These are phyloP conservation scores for Arizona elegans DNA, from an alignment of 2,113 vertebrate species.

Conservation along the genomic window DNA sequence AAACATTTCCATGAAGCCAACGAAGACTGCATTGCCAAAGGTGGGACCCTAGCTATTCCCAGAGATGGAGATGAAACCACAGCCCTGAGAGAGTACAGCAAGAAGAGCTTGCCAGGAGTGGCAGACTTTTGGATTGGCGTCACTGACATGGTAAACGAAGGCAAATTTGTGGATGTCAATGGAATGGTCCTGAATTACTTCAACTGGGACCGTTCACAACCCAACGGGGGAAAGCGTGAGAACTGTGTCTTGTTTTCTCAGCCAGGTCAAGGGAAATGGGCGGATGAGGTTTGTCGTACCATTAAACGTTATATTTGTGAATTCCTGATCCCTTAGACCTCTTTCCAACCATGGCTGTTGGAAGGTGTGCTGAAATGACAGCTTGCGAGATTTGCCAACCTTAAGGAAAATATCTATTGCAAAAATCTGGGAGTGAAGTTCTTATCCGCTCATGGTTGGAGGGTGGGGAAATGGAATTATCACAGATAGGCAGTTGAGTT, in stretches of 20 bases:
- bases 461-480: neutral
- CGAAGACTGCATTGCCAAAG: slow-evolving; percentile 93
- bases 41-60: slow-evolving; percentile 87
- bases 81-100: slow-evolving; percentile 82
- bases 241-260: slow-evolving; percentile 88
- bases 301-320: slow-evolving; percentile 93
- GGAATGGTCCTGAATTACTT: slow-evolving; percentile 81
- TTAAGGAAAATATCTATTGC: neutral
- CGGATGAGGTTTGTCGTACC: slow-evolving; percentile 84
- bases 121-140: slow-evolving; percentile 93
- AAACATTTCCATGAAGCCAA: slow-evolving; percentile 94
- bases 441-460: neutral
- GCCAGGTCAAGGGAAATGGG: slow-evolving; percentile 88
- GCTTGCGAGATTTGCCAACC: neutral
- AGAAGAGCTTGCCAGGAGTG: slow-evolving; percentile 74
- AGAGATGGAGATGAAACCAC: slow-evolving; percentile 81
- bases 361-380: neutral
- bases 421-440: neutral
- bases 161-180: slow-evolving; percentile 92
- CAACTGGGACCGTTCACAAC: slow-evolving; percentile 90
- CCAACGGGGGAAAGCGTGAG: slow-evolving; percentile 85
- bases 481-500: neutral
- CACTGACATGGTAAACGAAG: slow-evolving; percentile 87
- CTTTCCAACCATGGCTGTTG: neutral
- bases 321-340: slow-evolving; percentile 83